Conservation (phyloP, 92 coral and sea anemone genomes). For the Muricea muricata region DNA sequence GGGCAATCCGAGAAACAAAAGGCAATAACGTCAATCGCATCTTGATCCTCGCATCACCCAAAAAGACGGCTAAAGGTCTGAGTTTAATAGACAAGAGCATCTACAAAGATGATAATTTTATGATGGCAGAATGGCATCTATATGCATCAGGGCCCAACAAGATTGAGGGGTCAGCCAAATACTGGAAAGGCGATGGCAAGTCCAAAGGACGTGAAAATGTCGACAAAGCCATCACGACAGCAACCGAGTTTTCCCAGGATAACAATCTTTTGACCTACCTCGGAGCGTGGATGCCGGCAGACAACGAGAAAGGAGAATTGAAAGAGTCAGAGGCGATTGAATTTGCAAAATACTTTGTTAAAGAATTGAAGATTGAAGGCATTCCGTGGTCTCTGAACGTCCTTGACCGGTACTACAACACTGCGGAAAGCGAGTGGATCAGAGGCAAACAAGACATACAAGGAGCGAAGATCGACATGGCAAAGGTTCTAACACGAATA, state of each 20-base stretch:
- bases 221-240: slow-evolving; percentile 38
- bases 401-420: slow-evolving; percentile 67
- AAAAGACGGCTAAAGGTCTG: slow-evolving; percentile 58
- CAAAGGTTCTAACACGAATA: slow-evolving; percentile 58
- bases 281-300: slow-evolving; percentile 84
- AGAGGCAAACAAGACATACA: neutral
- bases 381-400: slow-evolving; percentile 81
- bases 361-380: slow-evolving; percentile 42
- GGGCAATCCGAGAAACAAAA: slow-evolving; percentile 63
- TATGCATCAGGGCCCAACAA: slow-evolving; percentile 81
- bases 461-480: slow-evolving; percentile 58
- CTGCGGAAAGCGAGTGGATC: slow-evolving; percentile 58
- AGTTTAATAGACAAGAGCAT: slow-evolving; percentile 55
- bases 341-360: slow-evolving; percentile 67
- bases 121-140: slow-evolving; percentile 76
- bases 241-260: too few relatives aligned
- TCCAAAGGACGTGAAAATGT: slow-evolving; percentile 29
- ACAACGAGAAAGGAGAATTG: slow-evolving; percentile 57
- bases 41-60: slow-evolving; percentile 71
- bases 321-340: slow-evolving; percentile 69
- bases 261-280: too few relatives aligned
- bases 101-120: slow-evolving; percentile 50
- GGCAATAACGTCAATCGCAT: slow-evolving; percentile 67
- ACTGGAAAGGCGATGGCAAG: slow-evolving; percentile 72
- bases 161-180: too few relatives aligned